Evolutionary conservation across 2,113 vertebrate genomes (phyloP).

Genomic region (Zosterops japonicus): DNA sequence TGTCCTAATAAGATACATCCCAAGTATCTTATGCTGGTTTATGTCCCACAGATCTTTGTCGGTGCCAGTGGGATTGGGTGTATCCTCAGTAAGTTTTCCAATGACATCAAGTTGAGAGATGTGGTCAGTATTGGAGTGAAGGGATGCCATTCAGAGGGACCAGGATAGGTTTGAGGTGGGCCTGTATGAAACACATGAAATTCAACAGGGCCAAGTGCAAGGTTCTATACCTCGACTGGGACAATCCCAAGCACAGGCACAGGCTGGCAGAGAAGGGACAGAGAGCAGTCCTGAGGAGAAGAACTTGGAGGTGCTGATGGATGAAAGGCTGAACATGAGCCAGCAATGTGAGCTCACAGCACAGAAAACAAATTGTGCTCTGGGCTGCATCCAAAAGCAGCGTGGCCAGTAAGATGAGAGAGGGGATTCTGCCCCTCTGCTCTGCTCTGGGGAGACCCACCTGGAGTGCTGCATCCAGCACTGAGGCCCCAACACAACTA

Average conservation of each 20-base stretch:
- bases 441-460: not conserved
- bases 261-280: not conserved
- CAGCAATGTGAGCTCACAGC: not conserved
- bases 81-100: not conserved
- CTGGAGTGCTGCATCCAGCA: not conserved
- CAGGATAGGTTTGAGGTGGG: not conserved
- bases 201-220: not conserved
- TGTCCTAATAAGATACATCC: not conserved
- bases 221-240: rapidly evolving
- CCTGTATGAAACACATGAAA: not conserved
- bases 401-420: rapidly evolving
- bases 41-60: not conserved
- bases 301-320: not conserved
- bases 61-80: not conserved
- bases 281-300: not conserved
- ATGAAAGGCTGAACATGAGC: not conserved
- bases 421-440: not conserved
- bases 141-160: not conserved
- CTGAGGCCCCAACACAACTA: not conserved
- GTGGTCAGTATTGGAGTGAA: not conserved
- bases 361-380: not conserved
- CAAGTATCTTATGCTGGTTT: rapidly evolving
- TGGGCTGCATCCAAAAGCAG: not conserved
- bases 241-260: not conserved
- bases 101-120: not conserved